Evolutionary conservation across 2,888 invertebrate species (phyloP).

Genomic region (Pelosia muscerda): DNA sequence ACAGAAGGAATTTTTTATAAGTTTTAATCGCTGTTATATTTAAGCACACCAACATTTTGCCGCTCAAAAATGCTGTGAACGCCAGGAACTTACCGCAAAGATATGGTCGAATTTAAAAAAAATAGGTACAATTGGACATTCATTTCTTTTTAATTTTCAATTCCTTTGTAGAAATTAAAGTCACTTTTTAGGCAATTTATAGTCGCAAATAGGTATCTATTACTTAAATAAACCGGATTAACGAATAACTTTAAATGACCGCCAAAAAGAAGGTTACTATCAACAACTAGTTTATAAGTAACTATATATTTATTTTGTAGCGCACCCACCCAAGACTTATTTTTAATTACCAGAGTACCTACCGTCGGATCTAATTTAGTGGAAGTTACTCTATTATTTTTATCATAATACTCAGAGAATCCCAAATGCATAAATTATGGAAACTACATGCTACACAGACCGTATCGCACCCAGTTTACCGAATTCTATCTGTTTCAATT

Average conservation of each 20-base stretch:
- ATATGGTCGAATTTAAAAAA: background rate
- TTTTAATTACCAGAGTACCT: background rate
- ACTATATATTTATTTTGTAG: background rate
- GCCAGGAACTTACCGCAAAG: background rate
- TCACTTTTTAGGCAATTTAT: too few relatives aligned
- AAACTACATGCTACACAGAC: slow-evolving; percentile 8
- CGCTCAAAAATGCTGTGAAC: background rate
- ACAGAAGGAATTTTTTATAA: background rate
- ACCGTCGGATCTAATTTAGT: background rate
- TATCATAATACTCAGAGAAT: background rate
- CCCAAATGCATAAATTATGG: background rate
- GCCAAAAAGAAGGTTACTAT: background rate
- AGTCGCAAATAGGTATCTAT: background rate
- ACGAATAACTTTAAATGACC: background rate
- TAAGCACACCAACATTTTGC: background rate
- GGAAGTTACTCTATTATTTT: background rate
- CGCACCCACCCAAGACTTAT: background rate
- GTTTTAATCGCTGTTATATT: background rate
- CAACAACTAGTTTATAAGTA: background rate
- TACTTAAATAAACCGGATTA: background rate
- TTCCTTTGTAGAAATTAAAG: too few relatives aligned
- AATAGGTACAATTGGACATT: too few relatives aligned
- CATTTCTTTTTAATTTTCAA: too few relatives aligned
- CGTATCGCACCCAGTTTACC: background rate
- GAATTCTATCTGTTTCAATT: background rate